phyloP scores from a whole-genome alignment of 2,113 vertebrate species.

The Mirounga angustirostris region DNA sequence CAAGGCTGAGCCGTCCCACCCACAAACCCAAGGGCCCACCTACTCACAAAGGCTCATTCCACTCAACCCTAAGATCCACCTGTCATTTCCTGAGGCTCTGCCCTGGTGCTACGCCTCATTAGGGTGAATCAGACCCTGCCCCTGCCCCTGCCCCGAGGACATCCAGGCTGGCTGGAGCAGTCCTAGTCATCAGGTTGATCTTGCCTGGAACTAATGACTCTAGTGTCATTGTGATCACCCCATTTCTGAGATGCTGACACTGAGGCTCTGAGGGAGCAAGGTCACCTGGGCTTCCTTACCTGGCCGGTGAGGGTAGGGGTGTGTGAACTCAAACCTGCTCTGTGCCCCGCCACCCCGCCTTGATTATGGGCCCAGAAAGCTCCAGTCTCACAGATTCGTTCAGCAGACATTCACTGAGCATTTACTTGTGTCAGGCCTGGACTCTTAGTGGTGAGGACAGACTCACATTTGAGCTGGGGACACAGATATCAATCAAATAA shows the following conservation, averaged over 20 bases:
- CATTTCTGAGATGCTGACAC: constrained; percentile 25
- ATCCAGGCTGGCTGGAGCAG: not conserved
- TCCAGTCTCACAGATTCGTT: not conserved
- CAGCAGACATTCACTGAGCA: not conserved
- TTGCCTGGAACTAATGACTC: constrained; percentile 51
- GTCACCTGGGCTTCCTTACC: constrained; percentile 6
- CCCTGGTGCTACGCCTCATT: constrained; percentile 27
- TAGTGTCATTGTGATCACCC: constrained; percentile 48
- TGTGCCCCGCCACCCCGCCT: not conserved
- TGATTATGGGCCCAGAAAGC: not conserved
- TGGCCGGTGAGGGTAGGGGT: not conserved
- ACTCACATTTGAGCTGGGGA: not conserved
- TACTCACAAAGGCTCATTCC: constrained; percentile 35
- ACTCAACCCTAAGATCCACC: not conserved
- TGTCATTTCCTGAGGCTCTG: constrained; percentile 53
- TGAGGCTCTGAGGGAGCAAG: not conserved
- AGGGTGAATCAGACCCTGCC: constrained; percentile 40
- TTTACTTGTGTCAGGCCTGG: not conserved
- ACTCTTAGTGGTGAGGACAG: not conserved
- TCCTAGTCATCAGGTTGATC: constrained; percentile 24
- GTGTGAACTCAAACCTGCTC: not conserved
- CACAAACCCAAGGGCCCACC: not conserved
- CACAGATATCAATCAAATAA: not conserved
- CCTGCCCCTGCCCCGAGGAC: not conserved
- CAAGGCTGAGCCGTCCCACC: not conserved